These are phyloP conservation scores for Labeo calbasu DNA, from an alignment of 2,797 vertebrate species.

Conservation along the genomic window DNA sequence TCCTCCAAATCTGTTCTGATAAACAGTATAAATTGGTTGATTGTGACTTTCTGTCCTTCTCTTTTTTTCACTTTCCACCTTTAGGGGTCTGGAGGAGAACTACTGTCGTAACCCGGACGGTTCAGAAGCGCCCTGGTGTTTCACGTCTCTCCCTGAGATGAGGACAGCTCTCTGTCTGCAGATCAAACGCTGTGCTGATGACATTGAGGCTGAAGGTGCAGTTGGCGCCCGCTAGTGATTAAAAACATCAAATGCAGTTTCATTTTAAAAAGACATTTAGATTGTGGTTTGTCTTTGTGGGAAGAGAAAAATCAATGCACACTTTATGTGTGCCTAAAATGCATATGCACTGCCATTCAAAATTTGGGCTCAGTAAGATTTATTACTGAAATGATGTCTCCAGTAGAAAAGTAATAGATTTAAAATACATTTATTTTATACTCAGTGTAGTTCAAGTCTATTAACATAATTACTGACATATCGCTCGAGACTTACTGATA, in stretches of 20 bases:
- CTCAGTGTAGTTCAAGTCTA: too few species aligned
- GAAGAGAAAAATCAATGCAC: neutral
- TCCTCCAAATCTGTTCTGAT: neutral
- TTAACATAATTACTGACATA: too few species aligned
- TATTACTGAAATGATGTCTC: neutral
- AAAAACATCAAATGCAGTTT: neutral
- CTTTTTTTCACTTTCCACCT: constrained; percentile 4
- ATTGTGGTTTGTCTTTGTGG: neutral
- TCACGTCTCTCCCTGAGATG: constrained; percentile 82
- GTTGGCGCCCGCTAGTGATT: constrained; percentile 35
- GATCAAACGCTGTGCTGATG: constrained; percentile 90
- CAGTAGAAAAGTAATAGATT: too few species aligned
- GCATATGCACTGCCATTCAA: neutral
- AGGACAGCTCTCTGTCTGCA: constrained; percentile 92
- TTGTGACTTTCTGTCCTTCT: neutral
- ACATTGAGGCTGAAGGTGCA: constrained; percentile 86
- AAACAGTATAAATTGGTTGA: neutral
- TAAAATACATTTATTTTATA: too few species aligned
- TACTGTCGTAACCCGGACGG: constrained; percentile 96
- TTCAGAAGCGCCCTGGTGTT: constrained; percentile 97
- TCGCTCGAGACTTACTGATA: too few species aligned
- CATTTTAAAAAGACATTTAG: neutral
- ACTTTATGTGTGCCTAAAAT: neutral
- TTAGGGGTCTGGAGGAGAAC: constrained; percentile 91
- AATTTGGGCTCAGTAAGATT: neutral